Base-by-base conservation (phyloP, 2,113 vertebrate species). In the Mobula hypostoma region DNA sequence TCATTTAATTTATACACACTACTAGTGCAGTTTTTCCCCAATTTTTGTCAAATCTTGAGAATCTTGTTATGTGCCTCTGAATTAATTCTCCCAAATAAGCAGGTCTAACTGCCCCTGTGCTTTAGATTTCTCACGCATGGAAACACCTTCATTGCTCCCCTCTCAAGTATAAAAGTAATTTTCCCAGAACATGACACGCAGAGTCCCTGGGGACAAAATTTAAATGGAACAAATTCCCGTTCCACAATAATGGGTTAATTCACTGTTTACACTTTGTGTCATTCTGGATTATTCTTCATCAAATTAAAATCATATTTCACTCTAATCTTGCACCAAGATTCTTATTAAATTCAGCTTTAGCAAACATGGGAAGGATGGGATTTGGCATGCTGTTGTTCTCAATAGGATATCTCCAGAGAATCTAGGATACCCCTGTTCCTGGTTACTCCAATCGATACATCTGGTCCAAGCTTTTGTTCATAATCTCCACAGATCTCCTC, bases 71-170 rank as follows among this genome's bases (percentile, higher is more conserved):
- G 29, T 66, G 85, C 32, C 7, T 7, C 29, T 8, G n/a, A 66
- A 90, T 66, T 63, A 32, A 12, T 32, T 79, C 19, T 90, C 85
- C 85, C n/a, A 66, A 90, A 14, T 90, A 90, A 90, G 66, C 85
- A 90, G 17, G 61, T 7, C 29, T 61, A 88, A 63, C 27, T n/a
- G 4, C 6, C 29, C 61, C 32, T 27, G n/a, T 66, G 58, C 61
- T 32, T 66, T 17, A 29, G 61, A 90, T 32, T 66, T 61, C 85
- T 90, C 58, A 2, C 0, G 8, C 85, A 66, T 90, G 85, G 14
- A 90, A 7, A 66, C 58, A 90, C 63, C 61, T 90, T 9, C n/a
- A 1, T 19, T 32, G 29, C 61, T 66, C 29, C 58, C 85, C 61
- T 29, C 58, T 63, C 12, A 63, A 88, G 85, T 14, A 27, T 14